phyloP scores from a whole-genome alignment of 1,140 invertebrate species.

The Monomorium pharaonis region DNA sequence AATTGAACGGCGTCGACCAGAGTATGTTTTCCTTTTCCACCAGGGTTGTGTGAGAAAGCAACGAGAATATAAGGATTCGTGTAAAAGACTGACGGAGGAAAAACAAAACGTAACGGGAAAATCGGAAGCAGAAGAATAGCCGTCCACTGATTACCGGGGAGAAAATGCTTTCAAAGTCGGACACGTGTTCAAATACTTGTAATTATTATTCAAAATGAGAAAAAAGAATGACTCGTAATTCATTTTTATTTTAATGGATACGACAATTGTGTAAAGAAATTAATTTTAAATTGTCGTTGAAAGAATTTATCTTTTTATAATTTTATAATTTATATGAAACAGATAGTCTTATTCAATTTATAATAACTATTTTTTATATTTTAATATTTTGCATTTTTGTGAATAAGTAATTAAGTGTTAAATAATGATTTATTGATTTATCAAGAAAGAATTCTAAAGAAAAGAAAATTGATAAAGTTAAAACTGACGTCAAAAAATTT shows the following conservation, averaged over 20 bases:
- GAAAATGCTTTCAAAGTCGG: neutral
- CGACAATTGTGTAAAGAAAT: neutral
- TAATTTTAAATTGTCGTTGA: neutral
- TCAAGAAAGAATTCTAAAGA: neutral
- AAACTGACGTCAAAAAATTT: neutral
- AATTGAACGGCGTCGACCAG: constrained; percentile 66
- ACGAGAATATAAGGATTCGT: constrained; percentile 21
- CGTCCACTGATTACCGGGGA: constrained; percentile 9
- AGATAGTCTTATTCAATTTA: neutral
- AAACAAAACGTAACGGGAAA: constrained; percentile 17
- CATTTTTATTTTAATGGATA: neutral
- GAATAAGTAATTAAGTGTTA: neutral
- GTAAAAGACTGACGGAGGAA: constrained; percentile 12
- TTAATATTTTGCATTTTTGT: neutral
- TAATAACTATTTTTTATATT: neutral
- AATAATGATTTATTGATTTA: too few species aligned
- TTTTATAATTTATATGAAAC: too few species aligned
- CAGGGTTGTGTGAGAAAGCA: neutral
- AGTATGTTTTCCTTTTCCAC: constrained; percentile 15
- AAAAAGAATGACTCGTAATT: neutral
- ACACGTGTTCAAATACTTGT: constrained; percentile 7
- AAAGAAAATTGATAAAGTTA: neutral
- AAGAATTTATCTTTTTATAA: too few species aligned
- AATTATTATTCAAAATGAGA: neutral
- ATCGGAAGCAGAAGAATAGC: constrained; percentile 8